Conservation (phyloP, 2,113 vertebrate genomes). For the Pomatostomus ruficeps region DNA sequence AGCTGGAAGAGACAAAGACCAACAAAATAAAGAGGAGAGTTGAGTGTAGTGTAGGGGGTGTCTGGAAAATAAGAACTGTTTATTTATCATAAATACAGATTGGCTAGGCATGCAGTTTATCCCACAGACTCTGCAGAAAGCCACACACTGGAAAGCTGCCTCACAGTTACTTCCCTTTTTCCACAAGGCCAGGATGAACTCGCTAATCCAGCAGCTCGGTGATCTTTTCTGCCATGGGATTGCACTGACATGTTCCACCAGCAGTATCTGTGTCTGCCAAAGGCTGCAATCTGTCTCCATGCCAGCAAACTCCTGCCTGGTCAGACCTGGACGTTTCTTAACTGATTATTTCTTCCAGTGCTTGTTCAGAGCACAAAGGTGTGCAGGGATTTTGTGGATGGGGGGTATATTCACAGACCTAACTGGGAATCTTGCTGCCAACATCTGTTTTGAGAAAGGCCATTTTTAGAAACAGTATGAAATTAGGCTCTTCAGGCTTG, state of each 20-base stretch:
- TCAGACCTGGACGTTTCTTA: not conserved
- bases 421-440: not conserved
- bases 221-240: not conserved
- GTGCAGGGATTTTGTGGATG: not conserved
- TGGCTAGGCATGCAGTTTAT: not conserved
- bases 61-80: conserved; percentile 17
- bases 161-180: not conserved
- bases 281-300: not conserved
- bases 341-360: not conserved
- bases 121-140: not conserved
- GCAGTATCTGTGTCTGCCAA: not conserved
- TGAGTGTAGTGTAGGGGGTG: not conserved
- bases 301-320: not conserved
- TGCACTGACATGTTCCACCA: not conserved
- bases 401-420: not conserved
- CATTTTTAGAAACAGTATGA: not conserved
- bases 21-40: not conserved
- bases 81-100: conserved; percentile 44
- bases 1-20: not conserved
- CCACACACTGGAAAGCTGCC: not conserved
- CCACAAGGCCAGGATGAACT: not conserved
- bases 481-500: not conserved
- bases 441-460: not conserved
- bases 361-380: not conserved
- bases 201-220: not conserved